A percentile compares a stretch with the other conserved stretches of the same genome.
Conservation (phyloP, 1,140 invertebrate species). For the Parasteatoda tepidariorum region DNA sequence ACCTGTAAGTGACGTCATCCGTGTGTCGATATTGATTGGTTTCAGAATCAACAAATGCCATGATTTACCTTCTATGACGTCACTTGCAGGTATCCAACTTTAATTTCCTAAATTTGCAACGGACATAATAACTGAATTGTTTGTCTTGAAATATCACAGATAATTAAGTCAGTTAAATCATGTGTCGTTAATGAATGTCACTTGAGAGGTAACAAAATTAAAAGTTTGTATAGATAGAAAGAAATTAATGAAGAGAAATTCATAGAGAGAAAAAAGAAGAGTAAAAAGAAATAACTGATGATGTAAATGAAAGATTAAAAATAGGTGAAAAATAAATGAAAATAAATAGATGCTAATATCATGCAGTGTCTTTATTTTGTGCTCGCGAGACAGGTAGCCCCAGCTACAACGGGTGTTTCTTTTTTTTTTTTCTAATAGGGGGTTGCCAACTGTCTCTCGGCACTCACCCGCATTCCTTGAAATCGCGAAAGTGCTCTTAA, state of each 20-base stretch:
- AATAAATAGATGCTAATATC: conserved; percentile 23
- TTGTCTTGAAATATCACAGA: no score
- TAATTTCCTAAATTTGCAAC: no score
- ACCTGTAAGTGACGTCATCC: no score
- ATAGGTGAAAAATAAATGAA: conserved; percentile 13
- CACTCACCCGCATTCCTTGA: conserved; percentile 97
- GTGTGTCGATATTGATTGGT: no score
- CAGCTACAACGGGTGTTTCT: neutral
- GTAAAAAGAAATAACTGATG: conserved; percentile 22
- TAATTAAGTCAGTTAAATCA: no score
- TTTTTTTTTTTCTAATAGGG: conserved; percentile 11
- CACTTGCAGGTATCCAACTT: no score
- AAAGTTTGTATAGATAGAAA: neutral
- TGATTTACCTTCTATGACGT: no score
- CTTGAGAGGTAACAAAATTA: no score
- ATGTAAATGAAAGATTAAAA: conserved; percentile 9
- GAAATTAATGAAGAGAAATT: neutral
- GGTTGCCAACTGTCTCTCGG: conserved; percentile 38
- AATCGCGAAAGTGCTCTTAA: conserved; percentile 92
- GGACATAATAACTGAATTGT: no score
- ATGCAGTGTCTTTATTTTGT: conserved; percentile 50
- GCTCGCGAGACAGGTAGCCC: conserved; percentile 48
- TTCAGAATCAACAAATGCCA: no score
- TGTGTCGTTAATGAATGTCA: no score
- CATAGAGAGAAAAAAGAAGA: conserved; percentile 6